Percentiles rank a stretch among this genome's conserved stretches.
phyloP scores from a whole-genome alignment of 2,888 invertebrate genomes.

The Linnaemya tessellans region DNA sequence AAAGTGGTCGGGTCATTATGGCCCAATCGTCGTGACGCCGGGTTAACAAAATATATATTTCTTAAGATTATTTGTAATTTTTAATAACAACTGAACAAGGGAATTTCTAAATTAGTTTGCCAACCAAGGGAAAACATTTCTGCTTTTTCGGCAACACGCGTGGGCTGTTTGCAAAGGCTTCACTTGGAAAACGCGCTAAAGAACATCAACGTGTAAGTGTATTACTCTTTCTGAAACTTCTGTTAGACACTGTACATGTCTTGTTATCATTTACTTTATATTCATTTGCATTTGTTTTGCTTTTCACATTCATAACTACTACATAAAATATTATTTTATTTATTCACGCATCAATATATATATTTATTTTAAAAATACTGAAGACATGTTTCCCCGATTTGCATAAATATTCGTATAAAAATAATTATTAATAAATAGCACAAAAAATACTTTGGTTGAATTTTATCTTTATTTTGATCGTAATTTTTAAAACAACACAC shows the following conservation, averaged over 20 bases:
- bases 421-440: constrained; percentile 13
- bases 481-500: constrained; percentile 22
- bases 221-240: not conserved
- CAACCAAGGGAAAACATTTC: too few species aligned
- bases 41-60: too few species aligned
- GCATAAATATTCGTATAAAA: not conserved
- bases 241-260: not conserved
- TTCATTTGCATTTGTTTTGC: constrained; percentile 26
- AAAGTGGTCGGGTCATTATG: too few species aligned
- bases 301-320: constrained; percentile 41
- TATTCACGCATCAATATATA: too few species aligned
- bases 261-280: constrained; percentile 6
- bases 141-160: too few species aligned
- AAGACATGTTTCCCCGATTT: not conserved
- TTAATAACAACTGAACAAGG: too few species aligned
- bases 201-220: too few species aligned
- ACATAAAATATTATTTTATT: not conserved
- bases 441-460: constrained; percentile 12
- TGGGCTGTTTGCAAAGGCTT: too few species aligned
- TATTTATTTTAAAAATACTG: not conserved
- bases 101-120: too few species aligned
- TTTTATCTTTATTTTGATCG: not conserved
- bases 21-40: too few species aligned
- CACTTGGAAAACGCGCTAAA: too few species aligned
- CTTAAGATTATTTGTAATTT: too few species aligned